Conservation (phyloP, 1,140 invertebrate genomes). For the Megalopta genalis region DNA sequence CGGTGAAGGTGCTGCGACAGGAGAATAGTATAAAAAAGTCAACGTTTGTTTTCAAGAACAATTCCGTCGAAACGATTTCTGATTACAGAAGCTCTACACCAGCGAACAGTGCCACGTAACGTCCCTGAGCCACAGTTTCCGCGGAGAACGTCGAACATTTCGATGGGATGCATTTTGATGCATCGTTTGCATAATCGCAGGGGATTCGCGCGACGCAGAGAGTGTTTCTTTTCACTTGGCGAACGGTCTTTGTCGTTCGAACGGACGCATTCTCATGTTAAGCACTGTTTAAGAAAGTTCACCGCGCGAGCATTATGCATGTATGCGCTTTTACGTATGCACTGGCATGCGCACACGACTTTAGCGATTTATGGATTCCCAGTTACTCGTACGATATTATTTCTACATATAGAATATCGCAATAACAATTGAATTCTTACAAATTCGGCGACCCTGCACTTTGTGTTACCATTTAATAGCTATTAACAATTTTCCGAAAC, state of each 20-base stretch:
- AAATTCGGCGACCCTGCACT: not conserved
- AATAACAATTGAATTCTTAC: not conserved
- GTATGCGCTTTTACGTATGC: not conserved
- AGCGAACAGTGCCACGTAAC: not conserved
- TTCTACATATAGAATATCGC: not conserved
- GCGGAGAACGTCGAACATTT: conserved; percentile 24
- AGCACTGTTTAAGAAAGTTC: not conserved
- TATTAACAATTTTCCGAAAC: too few species aligned
- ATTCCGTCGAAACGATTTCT: not conserved
- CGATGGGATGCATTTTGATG: conserved; percentile 32
- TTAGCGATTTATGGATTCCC: not conserved
- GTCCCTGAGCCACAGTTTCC: not conserved
- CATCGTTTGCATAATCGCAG: conserved; percentile 34
- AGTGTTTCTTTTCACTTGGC: conserved; percentile 12
- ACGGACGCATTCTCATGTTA: conserved; percentile 14
- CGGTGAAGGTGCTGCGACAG: too few species aligned
- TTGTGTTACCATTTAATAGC: too few species aligned
- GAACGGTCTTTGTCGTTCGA: not conserved
- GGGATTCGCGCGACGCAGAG: not conserved
- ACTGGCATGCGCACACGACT: not conserved
- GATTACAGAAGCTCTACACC: not conserved
- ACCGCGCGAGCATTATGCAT: not conserved
- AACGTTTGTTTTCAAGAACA: not conserved
- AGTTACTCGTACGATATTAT: not conserved
- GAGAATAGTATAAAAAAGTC: not conserved